phyloP scores from a whole-genome alignment of 2,797 vertebrate species.

The Carapus acus region DNA sequence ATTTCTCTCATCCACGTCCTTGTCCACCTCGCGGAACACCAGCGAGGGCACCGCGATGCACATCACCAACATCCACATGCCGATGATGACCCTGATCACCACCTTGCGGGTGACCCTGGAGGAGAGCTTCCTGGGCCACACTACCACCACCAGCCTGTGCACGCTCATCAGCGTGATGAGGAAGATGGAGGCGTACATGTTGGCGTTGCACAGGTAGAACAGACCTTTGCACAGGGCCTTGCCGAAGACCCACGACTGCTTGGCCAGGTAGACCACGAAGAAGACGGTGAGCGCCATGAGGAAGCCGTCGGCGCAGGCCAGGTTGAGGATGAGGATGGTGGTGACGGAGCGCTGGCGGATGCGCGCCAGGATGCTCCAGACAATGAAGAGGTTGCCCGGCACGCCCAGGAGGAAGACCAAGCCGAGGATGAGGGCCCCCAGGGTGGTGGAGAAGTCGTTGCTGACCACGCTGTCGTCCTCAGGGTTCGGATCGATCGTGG shows the following conservation, averaged over 20 bases:
- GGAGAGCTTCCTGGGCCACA: constrained; percentile 64
- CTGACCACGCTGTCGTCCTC: constrained; percentile 40
- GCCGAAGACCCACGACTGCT: constrained; percentile 77
- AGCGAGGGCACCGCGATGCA: constrained; percentile 72
- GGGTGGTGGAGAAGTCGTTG: constrained; percentile 59
- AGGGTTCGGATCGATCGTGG: rapidly evolving
- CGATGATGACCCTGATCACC: constrained; percentile 62
- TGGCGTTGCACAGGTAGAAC: constrained; percentile 83
- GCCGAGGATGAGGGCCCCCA: constrained; percentile 76
- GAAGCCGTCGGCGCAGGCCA: constrained; percentile 79
- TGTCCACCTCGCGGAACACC: constrained; percentile 69
- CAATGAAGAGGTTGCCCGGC: constrained; percentile 83
- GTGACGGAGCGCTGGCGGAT: constrained; percentile 73
- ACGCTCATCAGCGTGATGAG: constrained; percentile 84
- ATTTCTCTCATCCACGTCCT: rapidly evolving
- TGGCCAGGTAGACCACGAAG: constrained; percentile 78
- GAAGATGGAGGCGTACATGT: constrained; percentile 89
- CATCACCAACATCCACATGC: constrained; percentile 73
- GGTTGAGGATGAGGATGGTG: constrained; percentile 81
- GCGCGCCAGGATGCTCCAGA: constrained; percentile 82
- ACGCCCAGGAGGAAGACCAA: constrained; percentile 81
- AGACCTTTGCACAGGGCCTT: constrained; percentile 73
- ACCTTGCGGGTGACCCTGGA: constrained; percentile 60
- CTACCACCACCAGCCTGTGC: constrained; percentile 77
- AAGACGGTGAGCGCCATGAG: constrained; percentile 80